Conservation (phyloP, 2,888 invertebrate genomes). For the Cosmia pyralina region DNA sequence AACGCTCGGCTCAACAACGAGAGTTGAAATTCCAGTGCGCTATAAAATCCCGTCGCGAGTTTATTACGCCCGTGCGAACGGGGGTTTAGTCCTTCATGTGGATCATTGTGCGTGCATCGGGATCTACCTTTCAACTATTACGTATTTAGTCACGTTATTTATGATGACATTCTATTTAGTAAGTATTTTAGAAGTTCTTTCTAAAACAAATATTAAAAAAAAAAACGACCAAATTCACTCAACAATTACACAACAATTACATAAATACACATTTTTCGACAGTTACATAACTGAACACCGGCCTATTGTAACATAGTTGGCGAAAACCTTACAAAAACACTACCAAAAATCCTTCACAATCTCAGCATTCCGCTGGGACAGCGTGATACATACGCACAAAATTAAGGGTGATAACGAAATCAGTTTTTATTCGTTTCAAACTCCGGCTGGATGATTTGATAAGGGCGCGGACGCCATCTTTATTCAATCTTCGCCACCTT, state of each 20-base stretch:
- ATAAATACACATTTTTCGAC: not conserved
- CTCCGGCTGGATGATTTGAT: slow-evolving; percentile 66
- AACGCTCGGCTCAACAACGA: no score
- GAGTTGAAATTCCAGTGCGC: no score
- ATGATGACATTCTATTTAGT: not conserved
- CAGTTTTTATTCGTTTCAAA: slow-evolving; percentile 69
- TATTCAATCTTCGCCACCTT: slow-evolving; percentile 85
- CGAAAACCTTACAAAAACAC: not conserved
- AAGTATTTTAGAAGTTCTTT: not conserved
- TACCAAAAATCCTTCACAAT: slow-evolving; percentile 4
- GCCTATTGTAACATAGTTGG: not conserved
- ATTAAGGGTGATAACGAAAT: slow-evolving; percentile 69
- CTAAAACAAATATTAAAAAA: not conserved
- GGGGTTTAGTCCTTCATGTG: no score
- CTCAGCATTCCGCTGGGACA: slow-evolving; percentile 16
- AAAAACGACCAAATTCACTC: not conserved
- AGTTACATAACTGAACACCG: not conserved
- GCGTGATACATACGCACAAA: slow-evolving; percentile 56
- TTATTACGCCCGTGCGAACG: no score
- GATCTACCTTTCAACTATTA: not conserved
- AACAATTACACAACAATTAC: no score
- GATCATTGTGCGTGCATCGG: no score
- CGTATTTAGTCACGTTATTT: not conserved
- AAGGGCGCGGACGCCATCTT: slow-evolving; percentile 75
- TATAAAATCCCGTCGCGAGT: no score